Percentiles rank a stretch among this genome's conserved stretches.
phyloP scores from a whole-genome alignment of 2,113 vertebrate species.

The Chlamydotis undulata region DNA sequence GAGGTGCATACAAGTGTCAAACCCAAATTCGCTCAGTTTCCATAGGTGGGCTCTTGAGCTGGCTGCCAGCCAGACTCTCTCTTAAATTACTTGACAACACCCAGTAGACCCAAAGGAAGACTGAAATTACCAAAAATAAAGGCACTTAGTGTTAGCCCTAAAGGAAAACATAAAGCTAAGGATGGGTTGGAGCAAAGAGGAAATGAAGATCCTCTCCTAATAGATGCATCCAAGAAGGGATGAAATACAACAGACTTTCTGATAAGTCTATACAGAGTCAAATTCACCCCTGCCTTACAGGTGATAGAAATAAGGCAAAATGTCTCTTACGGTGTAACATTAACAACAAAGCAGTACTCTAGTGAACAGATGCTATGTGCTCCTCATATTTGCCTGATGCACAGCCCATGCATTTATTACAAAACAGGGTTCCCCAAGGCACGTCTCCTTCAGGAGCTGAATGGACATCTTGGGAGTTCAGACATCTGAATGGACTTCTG shows the following conservation, averaged over 20 bases:
- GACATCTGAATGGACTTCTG: neutral
- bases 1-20: neutral
- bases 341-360: neutral
- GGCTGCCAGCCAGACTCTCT: neutral
- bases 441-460: neutral
- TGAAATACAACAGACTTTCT: neutral
- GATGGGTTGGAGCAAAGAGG: neutral
- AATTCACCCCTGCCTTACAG: neutral
- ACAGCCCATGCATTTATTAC: neutral
- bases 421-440: neutral
- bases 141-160: neutral
- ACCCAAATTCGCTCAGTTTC: neutral
- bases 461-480: neutral
- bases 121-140: neutral
- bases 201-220: neutral
- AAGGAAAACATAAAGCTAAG: neutral
- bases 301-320: neutral
- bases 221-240: neutral
- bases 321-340: neutral
- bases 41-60: neutral
- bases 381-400: neutral
- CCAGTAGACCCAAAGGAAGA: neutral
- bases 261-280: neutral
- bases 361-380: neutral
- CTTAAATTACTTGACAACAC: neutral